Evolutionary conservation across 2,797 vertebrate species (phyloP).

Genomic region (Hoplostethus mediterraneus): DNA sequence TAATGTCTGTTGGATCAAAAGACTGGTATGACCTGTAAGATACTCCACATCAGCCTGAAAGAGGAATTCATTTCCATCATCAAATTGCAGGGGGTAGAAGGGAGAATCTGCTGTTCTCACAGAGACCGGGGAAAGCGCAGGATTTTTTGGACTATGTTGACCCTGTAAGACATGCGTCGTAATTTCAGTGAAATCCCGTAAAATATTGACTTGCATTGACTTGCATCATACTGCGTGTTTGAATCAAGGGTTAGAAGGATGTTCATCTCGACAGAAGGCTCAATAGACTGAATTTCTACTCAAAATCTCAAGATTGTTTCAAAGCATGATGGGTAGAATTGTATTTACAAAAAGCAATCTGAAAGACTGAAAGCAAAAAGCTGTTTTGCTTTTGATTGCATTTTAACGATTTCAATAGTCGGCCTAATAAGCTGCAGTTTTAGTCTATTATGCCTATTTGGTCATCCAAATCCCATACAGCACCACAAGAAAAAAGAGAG

Average conservation of each 20-base stretch:
- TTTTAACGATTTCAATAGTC: conserved; percentile 1
- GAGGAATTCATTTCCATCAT: conserved; percentile 74
- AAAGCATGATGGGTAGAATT: conserved; percentile 35
- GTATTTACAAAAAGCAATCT: conserved; percentile 4
- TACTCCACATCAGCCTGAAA: conserved; percentile 69
- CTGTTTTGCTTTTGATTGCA: conserved; percentile 17
- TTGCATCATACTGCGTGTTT: conserved; percentile 76
- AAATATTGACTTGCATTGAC: conserved; percentile 81
- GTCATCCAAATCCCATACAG: background rate
- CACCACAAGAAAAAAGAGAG: background rate
- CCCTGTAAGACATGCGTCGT: conserved; percentile 73
- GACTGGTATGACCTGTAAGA: conserved; percentile 76
- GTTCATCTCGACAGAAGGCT: conserved; percentile 64
- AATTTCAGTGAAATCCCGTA: conserved; percentile 75
- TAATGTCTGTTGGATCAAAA: conserved; percentile 82
- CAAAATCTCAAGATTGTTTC: conserved; percentile 56
- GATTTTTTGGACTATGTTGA: conserved; percentile 63
- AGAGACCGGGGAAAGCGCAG: conserved; percentile 38
- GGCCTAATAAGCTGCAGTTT: background rate
- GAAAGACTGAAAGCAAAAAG: too few relatives aligned
- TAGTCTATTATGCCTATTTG: background rate
- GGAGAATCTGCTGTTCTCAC: conserved; percentile 43
- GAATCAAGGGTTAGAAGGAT: conserved; percentile 57
- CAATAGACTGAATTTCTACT: conserved; percentile 36
- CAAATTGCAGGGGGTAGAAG: conserved; percentile 48